Evolutionary conservation across 2,113 vertebrate species (phyloP).

Genomic region (Chionodraco myersi): DNA sequence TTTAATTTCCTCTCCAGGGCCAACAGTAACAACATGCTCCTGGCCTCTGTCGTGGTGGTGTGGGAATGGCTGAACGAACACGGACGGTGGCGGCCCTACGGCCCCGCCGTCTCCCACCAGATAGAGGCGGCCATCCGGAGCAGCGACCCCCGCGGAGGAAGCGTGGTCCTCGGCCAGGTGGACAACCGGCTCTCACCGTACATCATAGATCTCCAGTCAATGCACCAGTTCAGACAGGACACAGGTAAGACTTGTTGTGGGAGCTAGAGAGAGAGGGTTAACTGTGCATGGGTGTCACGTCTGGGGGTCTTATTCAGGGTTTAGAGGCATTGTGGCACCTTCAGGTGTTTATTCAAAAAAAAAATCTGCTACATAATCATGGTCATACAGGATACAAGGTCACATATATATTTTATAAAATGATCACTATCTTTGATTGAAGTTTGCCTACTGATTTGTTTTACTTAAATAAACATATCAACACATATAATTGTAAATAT

Average conservation of each 20-base stretch:
- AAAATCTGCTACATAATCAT: too few relatives aligned
- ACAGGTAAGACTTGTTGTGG: constrained; percentile 83
- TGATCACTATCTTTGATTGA: neutral
- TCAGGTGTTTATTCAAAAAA: too few relatives aligned
- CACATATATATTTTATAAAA: neutral
- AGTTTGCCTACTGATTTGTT: neutral
- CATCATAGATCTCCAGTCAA: constrained; percentile 92
- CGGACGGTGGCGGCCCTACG: constrained; percentile 93
- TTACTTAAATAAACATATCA: neutral
- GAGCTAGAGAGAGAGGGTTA: neutral
- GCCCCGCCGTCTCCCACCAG: constrained; percentile 91
- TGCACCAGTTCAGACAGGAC: constrained; percentile 93
- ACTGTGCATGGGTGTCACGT: neutral
- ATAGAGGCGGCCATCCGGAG: constrained; percentile 90
- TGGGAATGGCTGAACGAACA: constrained; percentile 96
- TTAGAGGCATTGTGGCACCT: too few relatives aligned
- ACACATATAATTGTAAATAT: neutral
- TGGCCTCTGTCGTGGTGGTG: constrained; percentile 91
- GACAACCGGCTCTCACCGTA: constrained; percentile 89
- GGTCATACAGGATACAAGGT: too few relatives aligned
- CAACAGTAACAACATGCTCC: constrained; percentile 84
- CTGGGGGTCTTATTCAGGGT: neutral
- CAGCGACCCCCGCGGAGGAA: constrained; percentile 88
- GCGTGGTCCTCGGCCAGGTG: constrained; percentile 92
- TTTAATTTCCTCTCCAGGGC: constrained; percentile 50